Base-by-base conservation (phyloP, 2,888 invertebrate species). In the Phalangium opilio region DNA sequence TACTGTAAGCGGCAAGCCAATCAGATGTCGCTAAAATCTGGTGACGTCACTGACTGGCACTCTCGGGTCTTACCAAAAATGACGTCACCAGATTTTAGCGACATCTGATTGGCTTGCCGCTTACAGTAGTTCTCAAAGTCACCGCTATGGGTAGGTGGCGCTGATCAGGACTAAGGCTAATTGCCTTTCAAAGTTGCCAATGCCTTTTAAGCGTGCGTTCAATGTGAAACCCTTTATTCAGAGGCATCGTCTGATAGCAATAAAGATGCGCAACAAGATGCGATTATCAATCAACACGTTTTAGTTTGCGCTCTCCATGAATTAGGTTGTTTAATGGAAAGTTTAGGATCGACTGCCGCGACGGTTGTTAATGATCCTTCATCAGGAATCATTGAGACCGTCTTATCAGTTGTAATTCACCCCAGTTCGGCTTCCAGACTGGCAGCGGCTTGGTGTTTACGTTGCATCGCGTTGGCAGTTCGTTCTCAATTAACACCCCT, bases 401-500 rank as follows among this genome's bases (percentile, higher is more conserved):
- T 80, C 15, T 75, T 79, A 57, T 75, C 83, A 62, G 87, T 95
- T 17, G 65, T 98, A 52, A 78, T 90, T 35, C 96, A 98, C 68
- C 95, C 95, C 0, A 86, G 89, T 64, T 83, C 85, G 55, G 87
- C 91, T 12, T 91, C 91, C 1, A 75, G 96, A 19, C 69, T 95
- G 47, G 85, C 91, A 12, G 91, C 93, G 15, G 90, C 95, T 15
- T 91, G 93, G 86, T 89, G 90, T 65, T 70, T 91, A 51, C 78
- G 89, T 46, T 85, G 87, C 65, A 79, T 90, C 60, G 87, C 91
- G 61, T 80, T 85, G 21, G 93, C 96, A 33, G 80, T 93, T 45
- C 96, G 96, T 7, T 83, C 89, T 60, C 89, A 91, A 67, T 81
- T 91, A 59, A 84, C 95, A 36, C 90, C 90, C 4, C 72, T 96